Evolutionary conservation across 2,888 invertebrate species (phyloP).

Genomic region (Dicyrtomina minuta): DNA sequence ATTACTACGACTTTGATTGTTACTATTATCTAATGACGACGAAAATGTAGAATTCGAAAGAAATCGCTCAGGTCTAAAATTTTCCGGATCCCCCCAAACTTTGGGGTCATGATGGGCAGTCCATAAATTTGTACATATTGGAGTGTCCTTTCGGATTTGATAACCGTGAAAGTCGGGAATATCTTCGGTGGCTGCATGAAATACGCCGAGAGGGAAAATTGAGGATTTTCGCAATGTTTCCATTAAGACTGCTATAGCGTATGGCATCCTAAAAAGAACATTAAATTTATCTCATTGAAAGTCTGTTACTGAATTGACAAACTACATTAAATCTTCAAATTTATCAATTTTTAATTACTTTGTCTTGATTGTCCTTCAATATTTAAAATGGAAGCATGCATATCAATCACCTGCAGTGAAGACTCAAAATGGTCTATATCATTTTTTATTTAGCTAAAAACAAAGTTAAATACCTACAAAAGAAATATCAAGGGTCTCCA

Average conservation of each 20-base stretch:
- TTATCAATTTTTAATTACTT: too few species aligned
- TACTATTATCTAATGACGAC: too few species aligned
- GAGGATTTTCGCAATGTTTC: constrained; percentile 21
- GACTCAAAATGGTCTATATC: too few species aligned
- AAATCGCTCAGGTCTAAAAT: constrained; percentile 16
- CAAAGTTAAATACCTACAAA: too few species aligned
- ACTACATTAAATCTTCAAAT: too few species aligned
- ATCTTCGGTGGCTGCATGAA: constrained; percentile 21
- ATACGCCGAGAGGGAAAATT: constrained; percentile 24
- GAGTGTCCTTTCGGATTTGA: constrained; percentile 6
- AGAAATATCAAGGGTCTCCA: too few species aligned
- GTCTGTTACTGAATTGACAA: too few species aligned
- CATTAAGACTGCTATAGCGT: constrained; percentile 25
- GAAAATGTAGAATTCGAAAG: not conserved
- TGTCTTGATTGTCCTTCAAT: too few species aligned
- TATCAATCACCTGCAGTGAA: too few species aligned
- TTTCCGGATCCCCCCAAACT: constrained; percentile 19
- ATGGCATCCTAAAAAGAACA: constrained; percentile 34
- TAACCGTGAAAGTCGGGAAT: constrained; percentile 11
- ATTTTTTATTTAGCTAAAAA: too few species aligned
- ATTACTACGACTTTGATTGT: too few species aligned
- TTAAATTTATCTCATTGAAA: not conserved
- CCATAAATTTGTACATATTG: constrained; percentile 26
- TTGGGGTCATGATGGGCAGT: constrained; percentile 26
- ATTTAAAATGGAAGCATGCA: too few species aligned